A percentile compares a stretch with the other conserved stretches of the same genome.
phyloP scores from a whole-genome alignment of 2,113 vertebrate genomes.

The Alces alces region DNA sequence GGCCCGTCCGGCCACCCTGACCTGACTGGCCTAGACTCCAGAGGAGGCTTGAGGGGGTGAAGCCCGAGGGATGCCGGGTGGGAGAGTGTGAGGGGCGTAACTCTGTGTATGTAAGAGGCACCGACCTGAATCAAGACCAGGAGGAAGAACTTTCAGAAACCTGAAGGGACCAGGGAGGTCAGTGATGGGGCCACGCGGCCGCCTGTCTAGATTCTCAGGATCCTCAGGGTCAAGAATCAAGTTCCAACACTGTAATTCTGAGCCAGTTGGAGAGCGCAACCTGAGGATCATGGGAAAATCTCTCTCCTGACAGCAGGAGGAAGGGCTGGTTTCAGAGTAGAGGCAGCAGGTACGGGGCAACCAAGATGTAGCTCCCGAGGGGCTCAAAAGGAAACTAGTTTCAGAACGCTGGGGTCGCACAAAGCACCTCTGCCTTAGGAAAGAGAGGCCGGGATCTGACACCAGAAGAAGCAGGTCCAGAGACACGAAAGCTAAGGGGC shows the following conservation, averaged over 20 bases:
- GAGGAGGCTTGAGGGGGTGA: neutral
- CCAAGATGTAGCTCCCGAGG: rapidly evolving
- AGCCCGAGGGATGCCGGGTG: neutral
- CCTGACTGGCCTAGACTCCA: neutral
- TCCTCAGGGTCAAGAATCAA: neutral
- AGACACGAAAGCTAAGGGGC: neutral
- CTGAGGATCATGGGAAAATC: rapidly evolving
- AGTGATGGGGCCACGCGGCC: rapidly evolving
- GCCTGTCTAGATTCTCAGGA: neutral
- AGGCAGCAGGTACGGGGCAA: rapidly evolving
- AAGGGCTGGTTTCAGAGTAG: neutral
- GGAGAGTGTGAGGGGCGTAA: neutral
- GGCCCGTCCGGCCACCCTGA: neutral
- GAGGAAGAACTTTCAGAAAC: neutral
- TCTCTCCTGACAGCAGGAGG: neutral
- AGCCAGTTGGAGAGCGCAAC: rapidly evolving
- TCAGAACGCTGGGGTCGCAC: neutral
- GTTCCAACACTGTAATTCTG: rapidly evolving
- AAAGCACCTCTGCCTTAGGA: neutral
- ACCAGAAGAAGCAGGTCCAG: neutral
- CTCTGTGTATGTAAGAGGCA: neutral
- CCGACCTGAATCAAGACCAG: neutral
- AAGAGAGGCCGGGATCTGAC: neutral
- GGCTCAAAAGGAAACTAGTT: neutral
- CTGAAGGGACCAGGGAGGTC: rapidly evolving